Conservation (phyloP, 1,140 invertebrate genomes). For the Bombus vancouverensis region DNA sequence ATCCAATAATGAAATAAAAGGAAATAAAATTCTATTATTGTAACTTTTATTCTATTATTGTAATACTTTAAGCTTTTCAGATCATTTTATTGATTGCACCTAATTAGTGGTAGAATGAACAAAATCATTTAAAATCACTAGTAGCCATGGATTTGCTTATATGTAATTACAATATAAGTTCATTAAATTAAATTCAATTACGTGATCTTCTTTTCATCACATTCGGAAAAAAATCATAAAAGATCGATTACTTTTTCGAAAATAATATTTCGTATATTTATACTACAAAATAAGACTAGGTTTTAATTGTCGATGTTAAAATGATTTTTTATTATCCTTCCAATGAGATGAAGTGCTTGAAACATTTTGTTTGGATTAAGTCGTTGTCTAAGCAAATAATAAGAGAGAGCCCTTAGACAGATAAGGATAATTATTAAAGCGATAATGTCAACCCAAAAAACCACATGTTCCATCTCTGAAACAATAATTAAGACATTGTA, state of each 20-base stretch:
- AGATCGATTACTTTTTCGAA: no score
- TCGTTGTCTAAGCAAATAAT: slow-evolving; percentile 86
- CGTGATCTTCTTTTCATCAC: background rate
- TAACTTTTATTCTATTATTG: no score
- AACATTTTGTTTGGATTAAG: slow-evolving; percentile 87
- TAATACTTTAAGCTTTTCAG: no score
- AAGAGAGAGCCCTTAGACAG: slow-evolving; percentile 84
- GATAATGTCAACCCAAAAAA: slow-evolving; percentile 85
- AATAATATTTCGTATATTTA: background rate
- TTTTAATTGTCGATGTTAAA: slow-evolving; percentile 78
- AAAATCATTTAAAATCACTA: background rate
- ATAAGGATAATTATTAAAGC: slow-evolving; percentile 84
- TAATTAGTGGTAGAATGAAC: background rate
- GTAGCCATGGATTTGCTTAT: no score
- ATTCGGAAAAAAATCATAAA: background rate
- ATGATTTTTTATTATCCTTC: slow-evolving; percentile 84
- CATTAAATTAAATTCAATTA: background rate
- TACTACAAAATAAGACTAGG: background rate
- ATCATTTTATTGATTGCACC: no score
- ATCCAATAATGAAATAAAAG: no score
- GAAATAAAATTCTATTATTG: no score
- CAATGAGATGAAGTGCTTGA: slow-evolving; percentile 84
- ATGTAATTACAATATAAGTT: no score
- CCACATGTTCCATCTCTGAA: slow-evolving; percentile 84
- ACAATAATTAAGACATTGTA: slow-evolving; percentile 11